These are phyloP conservation scores for Passer domesticus DNA, from an alignment of 2,113 vertebrate species.

Conservation along the genomic window DNA sequence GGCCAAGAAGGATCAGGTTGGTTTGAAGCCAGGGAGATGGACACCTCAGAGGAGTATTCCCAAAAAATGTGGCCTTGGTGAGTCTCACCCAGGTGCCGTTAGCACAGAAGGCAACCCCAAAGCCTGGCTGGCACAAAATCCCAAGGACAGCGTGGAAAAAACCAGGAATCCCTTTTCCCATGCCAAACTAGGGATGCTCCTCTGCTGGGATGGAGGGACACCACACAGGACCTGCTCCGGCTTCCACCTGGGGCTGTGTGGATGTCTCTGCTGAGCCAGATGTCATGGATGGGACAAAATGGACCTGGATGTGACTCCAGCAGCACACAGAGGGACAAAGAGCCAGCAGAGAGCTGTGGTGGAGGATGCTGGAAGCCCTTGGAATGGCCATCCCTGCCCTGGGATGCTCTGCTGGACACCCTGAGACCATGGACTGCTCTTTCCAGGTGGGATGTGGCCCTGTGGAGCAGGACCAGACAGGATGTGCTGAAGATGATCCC, in stretches of 20 bases:
- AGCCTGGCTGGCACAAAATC: neutral
- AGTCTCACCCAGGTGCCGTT: fast-evolving
- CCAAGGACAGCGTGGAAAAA: fast-evolving
- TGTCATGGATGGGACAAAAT: neutral
- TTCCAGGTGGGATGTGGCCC: fast-evolving
- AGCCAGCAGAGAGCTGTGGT: neutral
- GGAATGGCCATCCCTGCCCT: neutral
- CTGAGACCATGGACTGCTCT: too few species aligned
- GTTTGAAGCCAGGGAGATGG: neutral
- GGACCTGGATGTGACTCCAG: fast-evolving
- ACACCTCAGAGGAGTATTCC: neutral
- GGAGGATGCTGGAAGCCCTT: neutral
- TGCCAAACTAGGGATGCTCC: fast-evolving
- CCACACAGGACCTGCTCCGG: fast-evolving
- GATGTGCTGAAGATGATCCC: neutral
- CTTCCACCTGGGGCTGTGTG: fast-evolving
- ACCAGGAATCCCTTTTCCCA: fast-evolving
- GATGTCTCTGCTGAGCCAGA: neutral
- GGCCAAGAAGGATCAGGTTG: neutral
- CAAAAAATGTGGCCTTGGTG: neutral
- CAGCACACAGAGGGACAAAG: neutral
- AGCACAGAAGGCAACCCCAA: neutral
- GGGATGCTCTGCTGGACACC: fast-evolving
- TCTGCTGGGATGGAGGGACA: fast-evolving
- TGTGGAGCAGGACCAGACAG: fast-evolving